These are phyloP conservation scores for Sternotherus odoratus DNA, from an alignment of 2,797 vertebrate species.

Conservation along the genomic window DNA sequence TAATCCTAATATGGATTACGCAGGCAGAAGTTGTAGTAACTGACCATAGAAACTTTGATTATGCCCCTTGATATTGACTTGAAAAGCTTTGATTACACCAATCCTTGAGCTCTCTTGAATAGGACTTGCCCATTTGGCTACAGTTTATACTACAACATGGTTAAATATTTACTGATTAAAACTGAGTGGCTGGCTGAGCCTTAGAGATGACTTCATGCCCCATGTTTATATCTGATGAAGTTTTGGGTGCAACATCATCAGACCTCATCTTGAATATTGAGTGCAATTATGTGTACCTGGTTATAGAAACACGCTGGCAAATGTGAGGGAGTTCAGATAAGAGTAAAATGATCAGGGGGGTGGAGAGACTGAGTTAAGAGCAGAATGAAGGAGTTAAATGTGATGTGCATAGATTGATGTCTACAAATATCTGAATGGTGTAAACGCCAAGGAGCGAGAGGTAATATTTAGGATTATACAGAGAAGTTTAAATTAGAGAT, in stretches of 20 bases:
- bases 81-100: neutral
- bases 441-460: neutral
- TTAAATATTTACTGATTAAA: neutral
- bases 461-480: conserved; percentile 41
- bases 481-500: neutral
- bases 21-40: neutral
- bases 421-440: neutral
- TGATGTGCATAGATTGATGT: neutral
- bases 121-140: neutral
- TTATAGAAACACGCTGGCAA: neutral
- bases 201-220: neutral
- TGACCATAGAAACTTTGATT: neutral
- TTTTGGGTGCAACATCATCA: neutral
- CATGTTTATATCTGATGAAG: neutral
- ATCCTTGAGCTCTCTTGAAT: neutral
- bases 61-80: neutral
- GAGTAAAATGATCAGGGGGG: neutral
- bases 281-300: neutral
- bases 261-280: neutral
- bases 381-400: neutral
- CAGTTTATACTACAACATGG: neutral
- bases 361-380: neutral
- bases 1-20: neutral
- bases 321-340: neutral
- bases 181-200: neutral